Evolutionary conservation across 2,888 invertebrate genomes (phyloP).

Genomic region (Cephus rjabovi): DNA sequence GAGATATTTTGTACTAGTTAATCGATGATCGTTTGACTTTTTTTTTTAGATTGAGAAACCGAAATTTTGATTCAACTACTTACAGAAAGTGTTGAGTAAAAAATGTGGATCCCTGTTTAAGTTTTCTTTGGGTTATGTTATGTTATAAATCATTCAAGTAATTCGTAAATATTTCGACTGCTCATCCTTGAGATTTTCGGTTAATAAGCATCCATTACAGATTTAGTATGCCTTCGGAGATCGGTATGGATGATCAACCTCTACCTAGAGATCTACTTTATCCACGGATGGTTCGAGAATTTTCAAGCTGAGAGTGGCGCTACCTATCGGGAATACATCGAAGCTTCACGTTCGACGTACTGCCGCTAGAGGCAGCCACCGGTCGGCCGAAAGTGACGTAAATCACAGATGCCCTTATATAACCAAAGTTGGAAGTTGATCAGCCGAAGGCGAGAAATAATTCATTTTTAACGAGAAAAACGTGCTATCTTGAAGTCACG

Average conservation of each 20-base stretch:
- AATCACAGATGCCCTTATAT: not conserved
- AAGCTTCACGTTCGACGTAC: conserved; percentile 7
- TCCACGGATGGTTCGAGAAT: conserved; percentile 23
- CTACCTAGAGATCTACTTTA: conserved; percentile 32
- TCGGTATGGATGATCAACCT: not conserved
- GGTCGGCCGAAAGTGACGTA: not conserved
- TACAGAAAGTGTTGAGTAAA: not conserved
- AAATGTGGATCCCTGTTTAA: not conserved
- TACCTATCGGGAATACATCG: conserved; percentile 18
- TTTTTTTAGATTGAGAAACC: not conserved
- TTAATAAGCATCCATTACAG: not conserved
- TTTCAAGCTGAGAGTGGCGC: conserved; percentile 25
- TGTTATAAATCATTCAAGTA: not conserved
- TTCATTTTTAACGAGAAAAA: not conserved
- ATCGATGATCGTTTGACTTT: not conserved
- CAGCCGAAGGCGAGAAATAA: not conserved
- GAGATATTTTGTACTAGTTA: not conserved
- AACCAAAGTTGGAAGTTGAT: not conserved
- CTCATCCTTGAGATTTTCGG: not conserved
- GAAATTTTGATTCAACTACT: not conserved
- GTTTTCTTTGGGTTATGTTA: not conserved
- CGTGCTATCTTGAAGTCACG: not conserved
- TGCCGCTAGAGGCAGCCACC: conserved; percentile 2
- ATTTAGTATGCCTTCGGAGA: not conserved
- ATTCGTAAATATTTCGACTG: not conserved